Conservation (phyloP, 2,797 vertebrate species). For the Botia almorhae region DNA sequence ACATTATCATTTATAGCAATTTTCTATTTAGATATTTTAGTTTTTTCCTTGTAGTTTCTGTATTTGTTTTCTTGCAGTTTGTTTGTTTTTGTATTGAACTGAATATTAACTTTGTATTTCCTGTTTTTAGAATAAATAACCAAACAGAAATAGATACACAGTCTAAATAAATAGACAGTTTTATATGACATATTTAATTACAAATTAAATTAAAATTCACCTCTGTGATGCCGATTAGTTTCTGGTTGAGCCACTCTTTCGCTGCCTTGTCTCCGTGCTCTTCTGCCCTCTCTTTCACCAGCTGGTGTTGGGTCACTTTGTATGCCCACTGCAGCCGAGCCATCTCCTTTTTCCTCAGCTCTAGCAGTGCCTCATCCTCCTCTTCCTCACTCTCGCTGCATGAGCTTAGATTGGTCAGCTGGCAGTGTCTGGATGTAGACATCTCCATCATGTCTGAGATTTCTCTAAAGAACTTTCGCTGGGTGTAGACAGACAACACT, state of each 20-base stretch:
- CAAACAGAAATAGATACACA: too few relatives aligned
- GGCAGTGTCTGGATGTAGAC: conserved; percentile 78
- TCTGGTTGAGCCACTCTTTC: conserved; percentile 80
- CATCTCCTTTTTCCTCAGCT: conserved; percentile 80
- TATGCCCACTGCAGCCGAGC: conserved; percentile 84
- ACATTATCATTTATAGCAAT: neutral
- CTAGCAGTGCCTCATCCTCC: conserved; percentile 62
- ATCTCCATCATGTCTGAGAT: conserved; percentile 78
- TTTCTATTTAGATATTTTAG: neutral
- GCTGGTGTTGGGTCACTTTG: conserved; percentile 82
- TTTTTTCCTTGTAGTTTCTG: neutral
- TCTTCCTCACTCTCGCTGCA: conserved; percentile 66
- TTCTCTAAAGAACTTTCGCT: conserved; percentile 79
- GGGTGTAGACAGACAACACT: conserved; percentile 79
- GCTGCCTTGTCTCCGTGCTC: conserved; percentile 77
- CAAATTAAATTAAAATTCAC: conserved; percentile 56
- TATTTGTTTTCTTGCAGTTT: neutral
- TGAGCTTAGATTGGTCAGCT: conserved; percentile 76
- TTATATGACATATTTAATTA: too few relatives aligned
- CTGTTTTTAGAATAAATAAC: too few relatives aligned
- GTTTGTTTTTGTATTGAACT: neutral
- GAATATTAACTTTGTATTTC: too few relatives aligned
- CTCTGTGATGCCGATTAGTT: conserved; percentile 70
- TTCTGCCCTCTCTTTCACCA: conserved; percentile 81
- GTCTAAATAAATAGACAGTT: too few relatives aligned